phyloP scores from a whole-genome alignment of 2,113 vertebrate genomes.

The Ardeotis arabs region DNA sequence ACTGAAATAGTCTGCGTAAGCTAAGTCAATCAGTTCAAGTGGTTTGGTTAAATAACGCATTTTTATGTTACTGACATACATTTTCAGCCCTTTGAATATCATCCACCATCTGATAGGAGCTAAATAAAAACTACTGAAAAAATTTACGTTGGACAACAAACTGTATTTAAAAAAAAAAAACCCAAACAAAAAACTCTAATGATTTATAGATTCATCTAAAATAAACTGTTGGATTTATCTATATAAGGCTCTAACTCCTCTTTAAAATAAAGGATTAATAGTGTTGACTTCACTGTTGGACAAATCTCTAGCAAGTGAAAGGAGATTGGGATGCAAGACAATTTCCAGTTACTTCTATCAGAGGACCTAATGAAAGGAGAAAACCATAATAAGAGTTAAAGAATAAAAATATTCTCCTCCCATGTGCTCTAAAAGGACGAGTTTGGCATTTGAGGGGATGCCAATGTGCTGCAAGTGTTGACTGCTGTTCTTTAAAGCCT shows the following conservation, averaged over 20 bases:
- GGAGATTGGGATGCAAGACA: neutral
- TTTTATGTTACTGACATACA: neutral
- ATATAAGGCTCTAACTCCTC: constrained; percentile 6
- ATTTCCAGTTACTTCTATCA: constrained; percentile 44
- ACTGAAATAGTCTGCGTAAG: neutral
- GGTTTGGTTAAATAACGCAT: constrained; percentile 20
- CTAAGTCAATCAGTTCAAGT: neutral
- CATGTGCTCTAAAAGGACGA: neutral
- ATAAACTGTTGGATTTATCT: neutral
- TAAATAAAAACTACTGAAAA: constrained; percentile 32
- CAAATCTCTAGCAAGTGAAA: constrained; percentile 4
- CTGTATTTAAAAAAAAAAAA: neutral
- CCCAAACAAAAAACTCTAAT: neutral
- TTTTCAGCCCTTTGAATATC: neutral
- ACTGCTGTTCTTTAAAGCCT: constrained; percentile 56
- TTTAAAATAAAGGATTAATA: constrained; percentile 11
- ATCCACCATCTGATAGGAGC: constrained; percentile 1
- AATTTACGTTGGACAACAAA: neutral
- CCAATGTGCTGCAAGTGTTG: constrained; percentile 47
- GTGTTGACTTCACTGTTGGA: constrained; percentile 17
- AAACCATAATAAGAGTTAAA: neutral
- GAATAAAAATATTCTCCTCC: constrained; percentile 27
- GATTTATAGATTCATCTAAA: neutral
- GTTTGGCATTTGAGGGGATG: constrained; percentile 34
- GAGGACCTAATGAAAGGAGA: neutral